These are phyloP conservation scores for Microtus pennsylvanicus DNA, from an alignment of 2,113 vertebrate genomes.

Conservation along the genomic window DNA sequence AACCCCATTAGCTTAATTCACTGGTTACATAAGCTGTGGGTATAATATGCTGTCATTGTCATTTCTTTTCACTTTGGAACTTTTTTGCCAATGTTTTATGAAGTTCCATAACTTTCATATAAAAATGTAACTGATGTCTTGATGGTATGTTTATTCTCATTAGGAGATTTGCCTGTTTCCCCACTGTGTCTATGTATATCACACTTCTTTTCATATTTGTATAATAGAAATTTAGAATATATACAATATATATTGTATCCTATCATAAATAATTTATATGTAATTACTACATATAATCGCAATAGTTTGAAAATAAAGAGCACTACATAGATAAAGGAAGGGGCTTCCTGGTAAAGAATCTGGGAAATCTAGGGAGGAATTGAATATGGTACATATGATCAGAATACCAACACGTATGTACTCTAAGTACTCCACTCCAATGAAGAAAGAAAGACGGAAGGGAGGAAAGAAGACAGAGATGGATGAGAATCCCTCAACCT, in stretches of 20 bases:
- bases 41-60: background rate
- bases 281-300: background rate
- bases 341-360: no score
- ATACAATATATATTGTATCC: background rate
- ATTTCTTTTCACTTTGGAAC: background rate
- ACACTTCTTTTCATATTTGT: no score
- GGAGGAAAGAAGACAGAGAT: background rate
- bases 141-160: background rate
- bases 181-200: no score
- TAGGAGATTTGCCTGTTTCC: background rate
- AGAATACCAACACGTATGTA: background rate
- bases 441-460: no score
- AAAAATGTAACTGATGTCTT: background rate
- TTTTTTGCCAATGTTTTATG: background rate
- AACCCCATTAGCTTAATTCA: background rate
- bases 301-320: background rate
- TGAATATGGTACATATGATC: background rate
- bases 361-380: background rate
- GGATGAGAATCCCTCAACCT: background rate
- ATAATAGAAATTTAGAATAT: background rate
- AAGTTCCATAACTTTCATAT: background rate
- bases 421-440: background rate
- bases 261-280: no score
- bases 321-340: no score
- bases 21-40: background rate